These are phyloP conservation scores for Exephanes ischioxanthus DNA, from an alignment of 2,888 invertebrate genomes.

Conservation along the genomic window DNA sequence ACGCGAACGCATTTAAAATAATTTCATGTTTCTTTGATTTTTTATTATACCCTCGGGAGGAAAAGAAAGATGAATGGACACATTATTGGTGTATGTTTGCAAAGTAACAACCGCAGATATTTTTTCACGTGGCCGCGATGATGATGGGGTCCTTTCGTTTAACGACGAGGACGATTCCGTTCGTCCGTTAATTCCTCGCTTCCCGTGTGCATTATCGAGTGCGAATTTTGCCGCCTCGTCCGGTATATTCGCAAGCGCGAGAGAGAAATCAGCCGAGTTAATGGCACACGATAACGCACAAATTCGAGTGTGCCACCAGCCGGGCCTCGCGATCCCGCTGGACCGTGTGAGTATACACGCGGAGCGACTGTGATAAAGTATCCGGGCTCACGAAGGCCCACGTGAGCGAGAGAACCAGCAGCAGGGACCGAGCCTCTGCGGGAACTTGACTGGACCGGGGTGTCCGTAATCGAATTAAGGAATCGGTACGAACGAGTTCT, in stretches of 20 bases:
- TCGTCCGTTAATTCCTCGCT: not conserved
- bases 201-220: slow-evolving; percentile 21
- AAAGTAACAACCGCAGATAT: slow-evolving; percentile 1
- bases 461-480: slow-evolving; percentile 70
- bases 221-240: not conserved
- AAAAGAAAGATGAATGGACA: not conserved
- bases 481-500: slow-evolving; percentile 70
- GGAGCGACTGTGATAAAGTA: slow-evolving; percentile 66
- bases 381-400: slow-evolving; percentile 65
- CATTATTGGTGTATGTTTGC: slow-evolving; percentile 20
- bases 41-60: not conserved
- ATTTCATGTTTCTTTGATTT: not conserved
- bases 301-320: slow-evolving; percentile 44
- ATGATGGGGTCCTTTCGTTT: slow-evolving; percentile 17
- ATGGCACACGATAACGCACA: slow-evolving; percentile 62
- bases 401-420: slow-evolving; percentile 38
- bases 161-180: slow-evolving; percentile 7
- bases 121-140: not conserved
- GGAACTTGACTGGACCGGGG: slow-evolving; percentile 42
- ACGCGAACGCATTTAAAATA: slow-evolving; percentile 21
- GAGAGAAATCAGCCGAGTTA: slow-evolving; percentile 60
- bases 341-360: slow-evolving; percentile 21
- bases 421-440: slow-evolving; percentile 11
- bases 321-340: slow-evolving; percentile 13
- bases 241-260: not conserved